Evolutionary conservation across 2,888 invertebrate genomes (phyloP), one percentile per base, ranked within the genome.

Genomic region (Ceriagrion tenellum): DNA sequence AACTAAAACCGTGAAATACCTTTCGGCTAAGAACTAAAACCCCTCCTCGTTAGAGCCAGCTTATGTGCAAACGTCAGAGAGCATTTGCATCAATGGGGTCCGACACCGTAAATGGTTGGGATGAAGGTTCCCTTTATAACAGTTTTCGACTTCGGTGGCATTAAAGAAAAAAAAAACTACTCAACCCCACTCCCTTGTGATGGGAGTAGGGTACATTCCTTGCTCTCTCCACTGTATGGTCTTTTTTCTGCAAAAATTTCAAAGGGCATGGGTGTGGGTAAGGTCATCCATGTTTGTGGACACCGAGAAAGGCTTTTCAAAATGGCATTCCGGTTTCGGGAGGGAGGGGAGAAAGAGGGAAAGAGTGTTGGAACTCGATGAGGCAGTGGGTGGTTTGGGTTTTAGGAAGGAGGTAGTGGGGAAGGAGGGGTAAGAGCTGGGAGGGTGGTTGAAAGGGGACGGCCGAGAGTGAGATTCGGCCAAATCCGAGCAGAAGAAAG

Each of bases 241-340:
- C 47, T 13, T 55, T 47, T 55, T 55, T 26, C 23, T 89, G 59
- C 47, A 6, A 10, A 89, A 47, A 55, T 89, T 89, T 89, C 47
- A 89, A 47, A 55, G 47, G 55, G 23, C 26, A 89, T 2, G 89
- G n/a, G 55, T 47, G 12, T 89, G 47, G 47, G 47, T 89, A 55
- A 89, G 47, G 55, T 89, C 89, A 55, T 89, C 55, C 16, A n/a
- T 47, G 47, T 89, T 47, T 47, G 89, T 20, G 89, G 47, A 89
- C 89, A 55, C 23, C 26, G 89, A 89, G 55, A 89, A 89, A 89
- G 89, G 89, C 89, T 89, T 89, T 81, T 81, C 13, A 35, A 81
- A 81, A 81, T 81, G 74, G 74, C 74, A 81, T 81, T 81, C 74
- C 74, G 35, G 30, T 81, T 81, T 55, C 4, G 55, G 26, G 47